Percentiles rank a stretch among this genome's conserved stretches.
Conservation (phyloP, 1,140 invertebrate species). For the Drosophila burlai region DNA sequence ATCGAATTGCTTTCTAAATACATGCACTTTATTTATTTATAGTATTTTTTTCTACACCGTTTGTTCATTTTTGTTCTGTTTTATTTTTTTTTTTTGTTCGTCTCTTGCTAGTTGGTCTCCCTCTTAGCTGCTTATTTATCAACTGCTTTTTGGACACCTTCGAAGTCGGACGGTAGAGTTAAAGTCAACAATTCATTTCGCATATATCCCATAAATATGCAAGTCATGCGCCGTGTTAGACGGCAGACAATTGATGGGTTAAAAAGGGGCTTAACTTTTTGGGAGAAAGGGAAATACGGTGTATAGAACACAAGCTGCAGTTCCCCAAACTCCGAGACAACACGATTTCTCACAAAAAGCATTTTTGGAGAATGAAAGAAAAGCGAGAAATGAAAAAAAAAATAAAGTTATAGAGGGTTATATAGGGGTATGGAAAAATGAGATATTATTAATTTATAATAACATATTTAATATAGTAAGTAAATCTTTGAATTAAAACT, state of each 20-base stretch:
- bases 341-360: constrained; percentile 13
- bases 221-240: constrained; percentile 71
- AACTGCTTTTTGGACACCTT: constrained; percentile 27
- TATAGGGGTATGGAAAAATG: background rate
- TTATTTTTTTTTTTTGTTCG: constrained; percentile 22
- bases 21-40: constrained; percentile 72
- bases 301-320: constrained; percentile 22
- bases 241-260: constrained; percentile 24
- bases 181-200: constrained; percentile 72
- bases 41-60: constrained; percentile 28
- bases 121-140: constrained; percentile 47
- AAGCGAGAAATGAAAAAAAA: background rate
- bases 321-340: constrained; percentile 17
- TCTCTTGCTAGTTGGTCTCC: constrained; percentile 32
- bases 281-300: background rate
- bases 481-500: no score
- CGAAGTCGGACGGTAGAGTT: constrained; percentile 24
- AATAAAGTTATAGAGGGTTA: no score
- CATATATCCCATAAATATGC: constrained; percentile 73
- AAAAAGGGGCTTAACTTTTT: background rate
- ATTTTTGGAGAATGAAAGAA: background rate
- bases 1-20: constrained; percentile 72
- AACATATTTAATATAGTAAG: no score
- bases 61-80: constrained; percentile 1
- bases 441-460: no score